Evolutionary conservation across 2,113 vertebrate genomes (phyloP), one percentile per base, ranked within the genome.

Genomic region (Hyperopisus bebe): DNA sequence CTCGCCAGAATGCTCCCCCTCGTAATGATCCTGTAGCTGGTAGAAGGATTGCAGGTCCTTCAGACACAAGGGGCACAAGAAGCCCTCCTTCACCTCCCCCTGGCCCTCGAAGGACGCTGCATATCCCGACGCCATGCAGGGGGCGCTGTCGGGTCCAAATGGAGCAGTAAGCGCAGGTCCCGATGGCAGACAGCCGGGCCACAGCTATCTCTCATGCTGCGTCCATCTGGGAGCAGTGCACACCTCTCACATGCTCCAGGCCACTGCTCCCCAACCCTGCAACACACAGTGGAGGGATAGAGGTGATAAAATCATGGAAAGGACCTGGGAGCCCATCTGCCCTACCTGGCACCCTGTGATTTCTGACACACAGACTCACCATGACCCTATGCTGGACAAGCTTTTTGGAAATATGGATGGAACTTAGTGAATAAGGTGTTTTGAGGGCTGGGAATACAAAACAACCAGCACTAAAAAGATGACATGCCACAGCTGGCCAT

Each of bases 21-120:
- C 98, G 70, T 98, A 99, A 93, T 99, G 98, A 13, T 96, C 94
- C 91, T 98, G 98, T 0, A 99, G 97, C 92, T 99, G 98, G 89
- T 97, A 97, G 91, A 99, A 98, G 0, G 98, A 97, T 93, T 98
- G 98, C 1, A 99, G 96, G 91, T 99, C 98, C 94, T 98, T 98
- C 62, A 98, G 93, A 93, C 98, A 99, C 15, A 99, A 94, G 0
- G 98, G 98, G 91, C 98, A 99, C 5, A 99, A 94, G 80, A 99
- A 99, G 39, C 98, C 98, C 90, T 99, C 98, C 89, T 98, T 95
- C 92, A 98, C 96, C 44, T 98, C 98, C 1, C 95, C 96, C 2
- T 97, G 94, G 90, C 96, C 97, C 44, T 97, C 98, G 85, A 99
- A 96, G 8, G 97, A 95, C 27, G 95, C 91, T 0, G 95, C 92